Evolutionary conservation across 2,888 invertebrate genomes (phyloP).

Genomic region (Cataglyphis albicans): DNA sequence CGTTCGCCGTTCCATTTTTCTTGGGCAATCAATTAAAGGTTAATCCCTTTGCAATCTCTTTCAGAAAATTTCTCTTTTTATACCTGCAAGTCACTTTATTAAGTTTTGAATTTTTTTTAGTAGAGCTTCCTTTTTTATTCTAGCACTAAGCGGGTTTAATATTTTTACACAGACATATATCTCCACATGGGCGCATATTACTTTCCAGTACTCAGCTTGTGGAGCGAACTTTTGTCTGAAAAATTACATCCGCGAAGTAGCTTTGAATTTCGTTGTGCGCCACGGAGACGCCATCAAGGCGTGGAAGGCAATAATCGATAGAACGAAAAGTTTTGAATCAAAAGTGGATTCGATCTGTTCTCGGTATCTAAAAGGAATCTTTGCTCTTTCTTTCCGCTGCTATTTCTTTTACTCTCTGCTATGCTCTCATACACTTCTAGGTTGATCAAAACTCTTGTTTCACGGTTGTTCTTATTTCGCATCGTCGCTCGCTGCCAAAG

Average conservation of each 20-base stretch:
- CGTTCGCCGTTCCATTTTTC: constrained; percentile 27
- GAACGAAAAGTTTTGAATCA: constrained; percentile 26
- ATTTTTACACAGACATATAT: background rate
- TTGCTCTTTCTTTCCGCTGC: constrained; percentile 9
- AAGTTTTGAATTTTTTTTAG: background rate
- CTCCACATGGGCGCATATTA: background rate
- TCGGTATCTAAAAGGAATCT: constrained; percentile 6
- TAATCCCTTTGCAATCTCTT: constrained; percentile 29
- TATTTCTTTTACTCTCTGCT: background rate
- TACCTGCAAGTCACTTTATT: constrained; percentile 2
- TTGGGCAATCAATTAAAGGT: constrained; percentile 34
- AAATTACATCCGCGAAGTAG: background rate
- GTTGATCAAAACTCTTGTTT: constrained; percentile 17
- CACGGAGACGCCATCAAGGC: background rate
- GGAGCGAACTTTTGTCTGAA: background rate
- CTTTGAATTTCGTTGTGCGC: constrained; percentile 8
- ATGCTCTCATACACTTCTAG: background rate
- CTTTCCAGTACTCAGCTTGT: background rate
- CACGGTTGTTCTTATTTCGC: constrained; percentile 12
- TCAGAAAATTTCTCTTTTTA: constrained; percentile 12
- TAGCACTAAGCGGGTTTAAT: background rate
- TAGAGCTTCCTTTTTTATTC: background rate
- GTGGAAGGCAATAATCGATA: constrained; percentile 12
- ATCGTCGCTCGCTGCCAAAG: background rate
- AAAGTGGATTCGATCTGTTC: constrained; percentile 29